Base-by-base conservation (phyloP, 2,797 vertebrate species). In the Gymnocypris eckloni region DNA sequence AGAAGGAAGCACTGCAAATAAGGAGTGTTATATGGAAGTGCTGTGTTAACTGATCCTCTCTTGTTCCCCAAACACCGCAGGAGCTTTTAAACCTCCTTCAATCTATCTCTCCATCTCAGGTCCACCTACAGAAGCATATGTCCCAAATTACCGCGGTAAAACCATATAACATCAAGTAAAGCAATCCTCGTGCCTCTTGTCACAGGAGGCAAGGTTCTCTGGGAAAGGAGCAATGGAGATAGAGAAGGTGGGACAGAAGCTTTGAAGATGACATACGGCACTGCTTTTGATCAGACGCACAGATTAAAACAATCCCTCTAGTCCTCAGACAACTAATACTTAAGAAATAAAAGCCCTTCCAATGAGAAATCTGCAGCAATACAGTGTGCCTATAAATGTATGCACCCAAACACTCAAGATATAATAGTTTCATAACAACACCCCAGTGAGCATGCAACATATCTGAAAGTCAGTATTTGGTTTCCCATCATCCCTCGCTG, bases 201-300 rank as follows among this genome's bases (percentile, higher is more conserved):
- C 43, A 12, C 70, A 75, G 78, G 70, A 33, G 66, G 52, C 4
- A 1, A 41, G 28, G 69, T 61, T 61, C 52, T 72, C 61, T 72
- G 28, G 52, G 12, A 85, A 78, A 10, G n/a, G n/a, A 87, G 79
- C 5, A 84, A 20, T 11, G 39, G 64, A 72, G 66, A 41, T 72
- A 45, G 12, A 20, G 71, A 59, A 16, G 48, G 71, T 71, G 83
- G 37, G 73, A 67, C 41, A 0, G 75, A 71, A 45, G 82, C 84
- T 79, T 50, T 73, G 84, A 67, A 88, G 72, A 69, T 87, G 69
- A 78, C 72, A 71, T 28, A 45, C 43, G 39, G 22, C 18, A 6
- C 80, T 28, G 81, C 77, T 85, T 87, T 83, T 84, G 86, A 86
- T 89, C 84, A 82, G 25, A 86, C 18, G 71, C 45, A 78, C 50